These are phyloP conservation scores for Dicaeum eximium DNA, from an alignment of 2,113 vertebrate genomes.

Conservation along the genomic window DNA sequence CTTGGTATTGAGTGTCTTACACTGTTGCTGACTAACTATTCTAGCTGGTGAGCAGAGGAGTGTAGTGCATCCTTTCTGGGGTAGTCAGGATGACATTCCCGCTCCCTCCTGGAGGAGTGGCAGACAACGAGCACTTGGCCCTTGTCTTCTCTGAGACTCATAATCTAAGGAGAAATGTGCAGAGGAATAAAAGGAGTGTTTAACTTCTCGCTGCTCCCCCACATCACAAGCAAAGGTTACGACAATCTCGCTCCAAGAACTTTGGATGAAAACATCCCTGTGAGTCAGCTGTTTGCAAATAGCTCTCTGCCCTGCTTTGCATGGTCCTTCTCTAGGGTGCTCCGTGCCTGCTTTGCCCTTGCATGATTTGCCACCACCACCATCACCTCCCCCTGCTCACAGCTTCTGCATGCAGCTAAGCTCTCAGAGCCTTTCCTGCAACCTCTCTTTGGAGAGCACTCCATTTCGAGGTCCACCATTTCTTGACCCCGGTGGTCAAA, in stretches of 20 bases:
- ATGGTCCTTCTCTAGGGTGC: neutral
- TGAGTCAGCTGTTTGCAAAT: slow-evolving; percentile 23
- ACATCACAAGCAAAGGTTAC: neutral
- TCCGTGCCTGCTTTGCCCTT: neutral
- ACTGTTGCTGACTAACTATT: neutral
- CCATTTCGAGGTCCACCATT: neutral
- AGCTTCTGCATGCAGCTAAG: neutral
- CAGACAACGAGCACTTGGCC: neutral
- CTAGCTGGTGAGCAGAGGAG: neutral
- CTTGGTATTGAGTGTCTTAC: neutral
- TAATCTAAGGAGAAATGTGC: neutral
- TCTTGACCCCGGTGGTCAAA: neutral
- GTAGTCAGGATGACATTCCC: neutral
- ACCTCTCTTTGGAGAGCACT: neutral
- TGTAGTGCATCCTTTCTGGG: neutral
- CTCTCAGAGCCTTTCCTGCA: neutral
- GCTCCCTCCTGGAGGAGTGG: neutral
- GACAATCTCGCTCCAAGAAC: neutral
- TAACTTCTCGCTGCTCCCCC: neutral
- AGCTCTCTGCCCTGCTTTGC: neutral
- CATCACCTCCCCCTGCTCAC: rapidly evolving
- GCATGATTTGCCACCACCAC: neutral
- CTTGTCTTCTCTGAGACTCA: neutral
- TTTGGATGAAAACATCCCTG: neutral
- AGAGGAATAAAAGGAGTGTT: neutral